Conservation (phyloP, 2,797 vertebrate genomes). For the Podarcis lilfordi region DNA sequence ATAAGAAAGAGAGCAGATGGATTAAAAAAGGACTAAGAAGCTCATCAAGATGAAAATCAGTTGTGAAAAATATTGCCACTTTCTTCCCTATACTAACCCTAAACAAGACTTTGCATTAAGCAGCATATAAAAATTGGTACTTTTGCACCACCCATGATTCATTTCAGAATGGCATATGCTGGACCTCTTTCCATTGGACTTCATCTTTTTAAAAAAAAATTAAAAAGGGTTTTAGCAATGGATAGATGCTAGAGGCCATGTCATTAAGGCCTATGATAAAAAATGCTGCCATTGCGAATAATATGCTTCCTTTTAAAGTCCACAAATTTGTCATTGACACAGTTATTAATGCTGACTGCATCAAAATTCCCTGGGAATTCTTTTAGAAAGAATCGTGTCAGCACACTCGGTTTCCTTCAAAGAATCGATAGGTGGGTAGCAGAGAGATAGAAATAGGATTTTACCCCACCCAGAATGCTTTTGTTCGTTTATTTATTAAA, state of each 20-base stretch:
- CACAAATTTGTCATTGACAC: neutral
- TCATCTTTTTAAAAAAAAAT: neutral
- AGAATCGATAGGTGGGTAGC: neutral
- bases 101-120: neutral
- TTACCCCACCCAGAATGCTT: no score
- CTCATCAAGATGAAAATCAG: neutral
- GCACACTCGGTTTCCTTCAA: neutral
- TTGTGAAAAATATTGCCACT: neutral
- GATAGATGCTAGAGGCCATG: neutral
- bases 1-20: neutral
- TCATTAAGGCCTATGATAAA: neutral
- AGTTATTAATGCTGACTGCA: neutral
- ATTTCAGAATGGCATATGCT: neutral
- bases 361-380: neutral
- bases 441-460: neutral
- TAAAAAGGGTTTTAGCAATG: neutral
- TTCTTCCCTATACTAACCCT: fast-evolving
- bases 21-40: neutral
- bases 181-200: neutral
- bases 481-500: no score
- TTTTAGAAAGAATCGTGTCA: neutral
- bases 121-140: neutral
- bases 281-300: neutral
- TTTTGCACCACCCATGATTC: neutral
- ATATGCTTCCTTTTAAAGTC: neutral